Evolutionary conservation across 1,140 invertebrate genomes (phyloP).

Genomic region (Anoplophora glabripennis): DNA sequence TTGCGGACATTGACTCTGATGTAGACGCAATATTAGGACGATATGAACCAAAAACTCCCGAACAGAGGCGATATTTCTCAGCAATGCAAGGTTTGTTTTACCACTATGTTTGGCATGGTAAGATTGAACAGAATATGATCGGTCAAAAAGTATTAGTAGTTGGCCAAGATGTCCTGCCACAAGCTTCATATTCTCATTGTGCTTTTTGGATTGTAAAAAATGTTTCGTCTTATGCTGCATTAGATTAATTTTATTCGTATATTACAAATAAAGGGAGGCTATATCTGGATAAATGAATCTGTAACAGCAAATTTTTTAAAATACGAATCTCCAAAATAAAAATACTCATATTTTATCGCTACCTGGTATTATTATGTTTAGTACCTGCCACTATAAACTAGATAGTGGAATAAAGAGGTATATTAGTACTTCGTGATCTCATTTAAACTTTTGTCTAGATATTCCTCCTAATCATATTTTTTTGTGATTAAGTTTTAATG

Average conservation of each 20-base stretch:
- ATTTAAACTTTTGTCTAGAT: too few species aligned
- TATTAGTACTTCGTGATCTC: too few species aligned
- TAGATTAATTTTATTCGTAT: constrained; percentile 53
- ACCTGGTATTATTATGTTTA: too few species aligned
- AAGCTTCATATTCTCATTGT: constrained; percentile 65
- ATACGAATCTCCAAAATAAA: too few species aligned
- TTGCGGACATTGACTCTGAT: constrained; percentile 65
- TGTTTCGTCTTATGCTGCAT: constrained; percentile 65
- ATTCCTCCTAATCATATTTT: too few species aligned
- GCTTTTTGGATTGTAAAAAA: constrained; percentile 72
- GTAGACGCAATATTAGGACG: constrained; percentile 75
- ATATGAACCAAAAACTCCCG: constrained; percentile 66
- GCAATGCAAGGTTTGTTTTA: constrained; percentile 82
- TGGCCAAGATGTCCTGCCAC: constrained; percentile 63
- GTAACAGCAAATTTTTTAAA: too few species aligned
- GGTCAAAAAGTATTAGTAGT: constrained; percentile 60
- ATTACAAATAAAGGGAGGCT: too few species aligned
- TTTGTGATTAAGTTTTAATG: too few species aligned
- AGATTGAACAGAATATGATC: constrained; percentile 55
- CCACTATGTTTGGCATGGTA: constrained; percentile 72
- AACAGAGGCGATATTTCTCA: constrained; percentile 68
- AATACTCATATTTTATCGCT: too few species aligned
- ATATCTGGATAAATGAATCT: too few species aligned
- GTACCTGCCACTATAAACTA: too few species aligned
- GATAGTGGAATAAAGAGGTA: too few species aligned